phyloP scores from a whole-genome alignment of 30 jellyfish, hydroid and myxozoan species.

The Turritopsis dohrnii region DNA sequence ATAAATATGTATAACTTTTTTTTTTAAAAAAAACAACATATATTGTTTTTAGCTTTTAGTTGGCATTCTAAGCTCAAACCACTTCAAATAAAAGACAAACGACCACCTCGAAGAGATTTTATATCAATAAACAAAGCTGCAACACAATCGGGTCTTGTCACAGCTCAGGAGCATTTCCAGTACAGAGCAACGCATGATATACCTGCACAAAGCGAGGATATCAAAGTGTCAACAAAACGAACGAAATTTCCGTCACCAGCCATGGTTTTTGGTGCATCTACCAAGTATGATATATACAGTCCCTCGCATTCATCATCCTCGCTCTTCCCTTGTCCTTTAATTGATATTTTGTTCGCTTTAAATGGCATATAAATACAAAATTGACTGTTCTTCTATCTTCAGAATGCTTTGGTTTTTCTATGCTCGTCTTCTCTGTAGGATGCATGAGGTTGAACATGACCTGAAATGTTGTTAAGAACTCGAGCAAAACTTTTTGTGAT shows the following conservation, averaged over 20 bases:
- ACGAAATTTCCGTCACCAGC: constrained; percentile 53
- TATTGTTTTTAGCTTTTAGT: constrained; percentile 38
- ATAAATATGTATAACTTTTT: background rate
- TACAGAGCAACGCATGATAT: constrained; percentile 77
- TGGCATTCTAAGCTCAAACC: constrained; percentile 42
- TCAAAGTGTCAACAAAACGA: background rate
- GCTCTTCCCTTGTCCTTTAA: background rate
- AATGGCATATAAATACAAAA: background rate
- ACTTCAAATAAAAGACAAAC: constrained; percentile 9
- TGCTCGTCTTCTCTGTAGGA: no score
- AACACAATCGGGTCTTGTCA: constrained; percentile 85
- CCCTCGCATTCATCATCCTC: no score
- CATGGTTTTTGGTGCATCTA: constrained; percentile 85
- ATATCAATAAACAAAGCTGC: constrained; percentile 82
- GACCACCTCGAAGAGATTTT: constrained; percentile 51
- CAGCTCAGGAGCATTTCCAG: constrained; percentile 84
- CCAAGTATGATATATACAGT: constrained; percentile 68
- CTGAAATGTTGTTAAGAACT: no score
- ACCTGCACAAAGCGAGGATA: constrained; percentile 4
- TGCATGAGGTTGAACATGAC: no score
- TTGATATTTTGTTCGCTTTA: background rate
- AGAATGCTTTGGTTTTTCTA: no score
- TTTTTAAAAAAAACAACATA: background rate
- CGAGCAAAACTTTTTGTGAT: no score
- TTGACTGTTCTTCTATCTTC: no score